Conservation (phyloP, 2,888 invertebrate genomes). For the Notocelia uddmanniana region DNA sequence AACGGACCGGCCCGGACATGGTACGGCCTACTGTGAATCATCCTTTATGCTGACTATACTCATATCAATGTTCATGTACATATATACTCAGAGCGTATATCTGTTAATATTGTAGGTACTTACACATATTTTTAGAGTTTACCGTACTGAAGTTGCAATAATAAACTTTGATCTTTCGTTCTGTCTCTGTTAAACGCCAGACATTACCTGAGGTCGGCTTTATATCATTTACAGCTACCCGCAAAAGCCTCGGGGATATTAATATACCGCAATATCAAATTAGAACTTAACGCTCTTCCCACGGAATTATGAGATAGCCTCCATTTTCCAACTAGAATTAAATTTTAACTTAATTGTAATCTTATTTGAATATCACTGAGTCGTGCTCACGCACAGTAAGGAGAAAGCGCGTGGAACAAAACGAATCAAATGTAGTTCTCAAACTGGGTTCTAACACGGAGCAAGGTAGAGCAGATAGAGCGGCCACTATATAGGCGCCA, state of each 20-base stretch:
- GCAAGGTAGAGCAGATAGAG: no score
- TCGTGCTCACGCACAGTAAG: no score
- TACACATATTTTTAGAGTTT: neutral
- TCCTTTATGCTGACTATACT: no score
- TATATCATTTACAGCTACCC: neutral
- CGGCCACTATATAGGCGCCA: no score
- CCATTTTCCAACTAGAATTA: neutral
- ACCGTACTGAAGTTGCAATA: neutral
- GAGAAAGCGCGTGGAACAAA: no score
- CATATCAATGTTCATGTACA: no score
- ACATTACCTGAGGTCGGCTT: conserved; percentile 11
- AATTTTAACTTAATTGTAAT: neutral
- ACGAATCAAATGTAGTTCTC: no score
- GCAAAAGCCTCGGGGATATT: conserved; percentile 31
- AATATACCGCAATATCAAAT: conserved; percentile 39
- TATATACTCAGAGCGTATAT: no score
- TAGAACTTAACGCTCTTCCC: conserved; percentile 17
- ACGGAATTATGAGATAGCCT: conserved; percentile 7
- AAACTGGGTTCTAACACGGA: no score
- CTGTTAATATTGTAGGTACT: no score
- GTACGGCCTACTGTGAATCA: no score
- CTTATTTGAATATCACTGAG: neutral
- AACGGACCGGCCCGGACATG: no score
- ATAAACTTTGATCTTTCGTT: neutral
- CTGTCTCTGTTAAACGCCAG: neutral